Evolutionary conservation across 35 echinoderm and acorn worm genomes (phyloP), one percentile per base, ranked within the genome.

Genomic region (Apostichopus japonicus): DNA sequence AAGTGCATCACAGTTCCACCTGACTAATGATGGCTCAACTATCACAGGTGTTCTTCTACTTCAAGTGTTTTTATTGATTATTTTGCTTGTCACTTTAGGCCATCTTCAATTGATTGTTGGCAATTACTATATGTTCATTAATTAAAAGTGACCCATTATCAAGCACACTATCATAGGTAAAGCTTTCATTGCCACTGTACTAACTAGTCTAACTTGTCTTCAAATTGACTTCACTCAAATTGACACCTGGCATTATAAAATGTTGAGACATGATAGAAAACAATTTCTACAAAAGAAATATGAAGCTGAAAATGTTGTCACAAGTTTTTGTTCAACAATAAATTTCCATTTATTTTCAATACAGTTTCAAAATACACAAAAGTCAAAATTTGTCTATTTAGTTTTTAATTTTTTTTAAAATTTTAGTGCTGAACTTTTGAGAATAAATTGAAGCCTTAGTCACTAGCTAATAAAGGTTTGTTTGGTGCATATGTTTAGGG

Each of bases 131-230:
- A 83, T 33, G 79, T 83, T 52, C 79, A 83, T 55, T 83, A 83
- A 83, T 83, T 83, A 83, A 54, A 83, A 83, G 24, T 83, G 44
- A 83, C 79, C 79, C 33, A 83, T 83, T 44, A 67, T 44, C 33
- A 67, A 67, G 19, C 63, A 8, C 11, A 67, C 19, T 19, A 15
- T 67, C 63, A 11, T 10, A 67, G 63, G 9, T 67, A 19, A 67
- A 15, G 14, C 9, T 9, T 5, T 19, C 19, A 67, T 4, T 67
- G 63, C 63, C 19, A 19, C 19, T 67, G 63, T 11, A 15, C 11
- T 67, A 11, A 67, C 63, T 67, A 4, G 0, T 67, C 11, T 67
- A 11, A 67, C 63, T 67, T 11, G 0, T 67, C 11, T 67, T 3
- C 63, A 11, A 15, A 67, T 67, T 67, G 63, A 67, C 19, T 19